Base-by-base conservation (phyloP, 2,113 vertebrate species). In the Verasper variegatus region DNA sequence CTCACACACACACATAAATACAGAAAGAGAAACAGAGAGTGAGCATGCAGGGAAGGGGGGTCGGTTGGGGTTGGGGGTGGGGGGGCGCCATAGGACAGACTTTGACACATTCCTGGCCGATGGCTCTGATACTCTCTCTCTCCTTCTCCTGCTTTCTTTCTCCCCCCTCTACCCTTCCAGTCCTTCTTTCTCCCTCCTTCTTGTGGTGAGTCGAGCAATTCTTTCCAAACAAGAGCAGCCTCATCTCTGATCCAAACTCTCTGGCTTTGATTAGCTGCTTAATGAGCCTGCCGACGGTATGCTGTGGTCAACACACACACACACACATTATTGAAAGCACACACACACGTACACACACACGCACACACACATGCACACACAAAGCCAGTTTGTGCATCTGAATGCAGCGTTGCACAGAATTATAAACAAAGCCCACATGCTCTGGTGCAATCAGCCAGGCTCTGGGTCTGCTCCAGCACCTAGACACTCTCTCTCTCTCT, bases 261-360 rank as follows among this genome's bases (percentile, higher is more conserved):
- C 93, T 94, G 93, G 93, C 88, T 92, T 92, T 91, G 88, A 94
- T 94, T 94, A 94, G 93, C 87, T 91, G 88, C 88, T 94, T 94
- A 93, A 93, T 94, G 92, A 93, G 91, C 88, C 91, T 91, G 88
- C 90, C 81, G 74, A 90, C 86, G 83, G 91, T 94, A 93, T 94
- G 90, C 86, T 92, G 92, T 49, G 89, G 90, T 90, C 87, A 72
- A 71, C 58, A 67, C 63, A 54, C 68, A 70, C 81, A 55, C 55
- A 47, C 20, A 10, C 71, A 63, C 42, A 27, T 35, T 62, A 55
- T 37, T 55, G 45, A 58, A 42, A 13, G 59, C 68, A 40, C 71
- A 71, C 24, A 72, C 68, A 55, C 71, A 73, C 27, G 1, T 64
- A 40, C 71, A 71, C 27, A 70, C 64, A 55, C 69, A 73, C 24